These are phyloP conservation scores for Sternarchorhynchus goeldii DNA, from an alignment of 2,797 vertebrate genomes.

Conservation along the genomic window DNA sequence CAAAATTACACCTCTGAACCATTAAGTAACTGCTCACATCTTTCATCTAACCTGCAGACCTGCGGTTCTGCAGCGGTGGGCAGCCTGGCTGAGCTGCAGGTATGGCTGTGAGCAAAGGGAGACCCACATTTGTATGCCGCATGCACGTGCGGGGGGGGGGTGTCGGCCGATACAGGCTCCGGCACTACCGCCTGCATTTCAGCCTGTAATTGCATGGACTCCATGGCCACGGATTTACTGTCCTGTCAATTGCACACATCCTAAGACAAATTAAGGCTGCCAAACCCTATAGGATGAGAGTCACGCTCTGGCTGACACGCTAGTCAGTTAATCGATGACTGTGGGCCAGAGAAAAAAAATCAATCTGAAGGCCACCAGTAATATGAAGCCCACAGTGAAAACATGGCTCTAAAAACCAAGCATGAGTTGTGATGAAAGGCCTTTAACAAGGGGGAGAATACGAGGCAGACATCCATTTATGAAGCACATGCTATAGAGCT, in stretches of 20 bases:
- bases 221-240: slow-evolving; percentile 44
- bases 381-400: slow-evolving; percentile 16
- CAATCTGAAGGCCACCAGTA: slow-evolving; percentile 45
- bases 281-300: slow-evolving; percentile 17
- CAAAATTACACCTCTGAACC: background rate
- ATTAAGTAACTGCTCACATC: slow-evolving; percentile 13
- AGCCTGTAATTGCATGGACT: slow-evolving; percentile 43
- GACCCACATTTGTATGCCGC: slow-evolving; percentile 33
- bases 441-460: slow-evolving; percentile 25
- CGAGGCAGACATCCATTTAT: background rate
- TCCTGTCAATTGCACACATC: slow-evolving; percentile 23
- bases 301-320: slow-evolving; percentile 8
- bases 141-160: background rate
- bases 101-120: background rate
- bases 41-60: background rate
- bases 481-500: background rate
- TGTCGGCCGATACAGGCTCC: background rate
- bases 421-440: slow-evolving; percentile 29
- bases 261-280: slow-evolving; percentile 25
- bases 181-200: slow-evolving; percentile 14
- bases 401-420: slow-evolving; percentile 30
- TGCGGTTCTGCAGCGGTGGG: background rate
- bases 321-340: slow-evolving; percentile 45
- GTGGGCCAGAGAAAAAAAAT: slow-evolving; percentile 45
- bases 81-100: background rate